Base-by-base conservation (phyloP, 2,797 vertebrate genomes). In the Eulemur mongoz region DNA sequence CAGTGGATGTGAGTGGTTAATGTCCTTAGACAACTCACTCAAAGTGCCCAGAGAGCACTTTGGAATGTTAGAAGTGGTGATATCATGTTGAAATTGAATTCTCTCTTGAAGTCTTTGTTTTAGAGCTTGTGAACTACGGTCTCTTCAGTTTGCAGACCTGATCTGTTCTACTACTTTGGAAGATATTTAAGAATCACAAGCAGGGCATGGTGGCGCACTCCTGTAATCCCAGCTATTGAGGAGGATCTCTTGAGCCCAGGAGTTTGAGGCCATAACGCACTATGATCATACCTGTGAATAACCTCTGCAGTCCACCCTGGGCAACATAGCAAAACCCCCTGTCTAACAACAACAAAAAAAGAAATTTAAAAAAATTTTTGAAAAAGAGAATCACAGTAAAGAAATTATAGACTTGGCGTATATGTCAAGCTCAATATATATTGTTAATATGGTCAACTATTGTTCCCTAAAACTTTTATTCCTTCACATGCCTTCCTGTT, bases 91-190 rank as follows among this genome's bases (percentile, higher is more conserved):
- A 97, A 98, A 93, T 97, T 98, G 0, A 61, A 93, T 92, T 94
- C 20, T 82, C 5, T 63, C 5, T 52, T 40, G 65, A 57, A 63
- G 67, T 97, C 93, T 94, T 0, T 45, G 87, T 97, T 98, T 93
- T 86, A 96, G 94, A 95, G 81, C 97, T 98, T 97, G 92, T 96
- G 94, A 97, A 97, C 97, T 32, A 54, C 94, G 79, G 97, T 97
- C 96, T 98, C 95, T 98, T 97, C 96, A 96, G 92, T 97, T 97
- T 96, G 76, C 93, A 92, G 70, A 80, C 91, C 85, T 96, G 85
- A 92, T 96, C 96, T 50, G 9, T 96, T 97, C 95, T 97, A 40
- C 20, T 76, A 91, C 1, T 0, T 50, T 95, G 86, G 93, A 93
- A 98, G 57, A 59, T 87, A 91, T 94, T 97, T 95, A 84, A 67